Conservation (phyloP, 2,888 invertebrate species). For the Tipula lateralis region DNA sequence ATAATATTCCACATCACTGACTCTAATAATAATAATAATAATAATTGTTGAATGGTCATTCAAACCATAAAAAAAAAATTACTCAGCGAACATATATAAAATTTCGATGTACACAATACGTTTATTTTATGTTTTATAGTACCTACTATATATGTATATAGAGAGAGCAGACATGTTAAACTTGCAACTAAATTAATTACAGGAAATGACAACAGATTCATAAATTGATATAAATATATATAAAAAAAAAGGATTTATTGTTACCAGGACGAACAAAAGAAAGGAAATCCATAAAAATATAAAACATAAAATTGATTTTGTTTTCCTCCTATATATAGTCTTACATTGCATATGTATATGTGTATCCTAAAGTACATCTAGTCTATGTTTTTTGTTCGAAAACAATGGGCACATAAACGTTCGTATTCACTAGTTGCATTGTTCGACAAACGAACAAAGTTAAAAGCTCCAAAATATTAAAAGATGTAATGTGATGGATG, state of each 20-base stretch:
- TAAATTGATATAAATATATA: not conserved
- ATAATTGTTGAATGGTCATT: not conserved
- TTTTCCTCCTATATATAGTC: not conserved
- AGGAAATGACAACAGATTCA: conserved; percentile 19
- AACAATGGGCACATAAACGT: not conserved
- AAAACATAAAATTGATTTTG: conserved; percentile 12
- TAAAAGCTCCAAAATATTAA: not conserved
- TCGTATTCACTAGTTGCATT: conserved; percentile 1
- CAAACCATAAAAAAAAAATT: not conserved
- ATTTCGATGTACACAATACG: not conserved
- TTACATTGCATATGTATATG: not conserved
- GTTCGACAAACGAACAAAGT: not conserved
- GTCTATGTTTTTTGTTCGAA: not conserved
- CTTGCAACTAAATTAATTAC: conserved; percentile 19
- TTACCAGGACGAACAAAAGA: not conserved
- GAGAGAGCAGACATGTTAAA: not conserved
- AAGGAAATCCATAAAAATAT: conserved; percentile 11
- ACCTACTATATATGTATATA: no score
- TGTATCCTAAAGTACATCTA: not conserved
- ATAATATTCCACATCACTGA: not conserved
- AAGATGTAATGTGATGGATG: not conserved
- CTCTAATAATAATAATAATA: not conserved
- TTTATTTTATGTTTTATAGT: not conserved
- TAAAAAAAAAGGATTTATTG: not conserved
- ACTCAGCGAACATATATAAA: not conserved